phyloP scores from a whole-genome alignment of 2,888 invertebrate genomes.

The Pocota personata region DNA sequence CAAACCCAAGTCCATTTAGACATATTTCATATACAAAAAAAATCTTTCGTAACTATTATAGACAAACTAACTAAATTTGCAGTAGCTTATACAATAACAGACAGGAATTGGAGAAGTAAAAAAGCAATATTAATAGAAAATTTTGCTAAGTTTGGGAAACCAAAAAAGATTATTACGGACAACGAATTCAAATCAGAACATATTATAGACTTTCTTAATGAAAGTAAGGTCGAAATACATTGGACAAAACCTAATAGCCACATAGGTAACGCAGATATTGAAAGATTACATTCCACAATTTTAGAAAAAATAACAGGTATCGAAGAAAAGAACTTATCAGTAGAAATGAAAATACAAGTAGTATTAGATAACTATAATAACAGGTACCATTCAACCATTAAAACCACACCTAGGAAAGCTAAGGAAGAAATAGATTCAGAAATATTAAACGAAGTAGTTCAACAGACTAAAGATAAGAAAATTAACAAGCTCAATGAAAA shows the following conservation, averaged over 20 bases:
- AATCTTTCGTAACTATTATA: conserved; percentile 55
- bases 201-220: conserved; percentile 35
- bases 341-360: too few relatives aligned
- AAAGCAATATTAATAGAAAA: conserved; percentile 37
- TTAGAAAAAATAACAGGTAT: conserved; percentile 27
- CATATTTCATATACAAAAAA: conserved; percentile 45
- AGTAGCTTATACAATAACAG: conserved; percentile 52
- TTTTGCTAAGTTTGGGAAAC: conserved; percentile 57
- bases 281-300: too few relatives aligned
- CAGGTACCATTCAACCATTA: too few relatives aligned
- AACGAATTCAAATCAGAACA: conserved; percentile 61
- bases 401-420: too few relatives aligned
- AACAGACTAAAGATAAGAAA: too few relatives aligned
- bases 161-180: conserved; percentile 50
- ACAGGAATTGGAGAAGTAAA: conserved; percentile 60
- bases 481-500: too few relatives aligned
- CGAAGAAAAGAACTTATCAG: conserved; percentile 56
- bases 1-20: conserved; percentile 46
- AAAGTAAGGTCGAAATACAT: conserved; percentile 47
- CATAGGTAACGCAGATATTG: too few relatives aligned
- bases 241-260: conserved; percentile 46
- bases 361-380: too few relatives aligned
- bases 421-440: too few relatives aligned
- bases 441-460: too few relatives aligned
- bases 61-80: conserved; percentile 66